phyloP scores from a whole-genome alignment of 2,797 vertebrate species.

The Amphiprion clarkii region DNA sequence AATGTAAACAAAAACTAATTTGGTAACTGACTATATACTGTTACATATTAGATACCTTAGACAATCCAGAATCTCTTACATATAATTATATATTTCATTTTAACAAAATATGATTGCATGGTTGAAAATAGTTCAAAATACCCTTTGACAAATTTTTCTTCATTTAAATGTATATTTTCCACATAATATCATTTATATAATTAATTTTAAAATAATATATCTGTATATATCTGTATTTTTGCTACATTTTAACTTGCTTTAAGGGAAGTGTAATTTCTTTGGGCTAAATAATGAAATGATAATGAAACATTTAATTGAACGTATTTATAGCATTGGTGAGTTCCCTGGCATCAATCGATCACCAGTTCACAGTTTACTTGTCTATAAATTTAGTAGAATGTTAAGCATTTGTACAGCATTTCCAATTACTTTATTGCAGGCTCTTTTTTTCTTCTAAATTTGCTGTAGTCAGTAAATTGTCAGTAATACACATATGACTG shows the following conservation, averaged over 20 bases:
- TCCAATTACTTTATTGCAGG: constrained; percentile 40
- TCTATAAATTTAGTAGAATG: constrained; percentile 33
- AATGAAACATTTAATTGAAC: constrained; percentile 41
- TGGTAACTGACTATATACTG: constrained; percentile 39
- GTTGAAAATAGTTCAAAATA: constrained; percentile 73
- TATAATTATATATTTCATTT: constrained; percentile 66
- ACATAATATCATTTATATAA: constrained; percentile 41
- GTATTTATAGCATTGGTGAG: constrained; percentile 36
- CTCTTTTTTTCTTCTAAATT: constrained; percentile 33
- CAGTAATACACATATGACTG: constrained; percentile 25
- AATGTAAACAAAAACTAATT: constrained; percentile 56
- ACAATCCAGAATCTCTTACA: constrained; percentile 54
- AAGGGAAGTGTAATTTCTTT: constrained; percentile 69
- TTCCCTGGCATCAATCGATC: constrained; percentile 41
- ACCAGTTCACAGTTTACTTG: constrained; percentile 34
- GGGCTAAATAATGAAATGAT: constrained; percentile 61
- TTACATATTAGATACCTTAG: constrained; percentile 49
- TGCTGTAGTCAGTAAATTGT: constrained; percentile 26
- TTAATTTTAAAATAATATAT: constrained; percentile 59
- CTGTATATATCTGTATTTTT: constrained; percentile 62
- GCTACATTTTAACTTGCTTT: constrained; percentile 77
- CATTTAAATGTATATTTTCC: constrained; percentile 56
- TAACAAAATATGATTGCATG: constrained; percentile 76
- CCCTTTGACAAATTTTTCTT: constrained; percentile 52
- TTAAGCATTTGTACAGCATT: constrained; percentile 55